Base-by-base conservation (phyloP, 1,140 invertebrate genomes). In the Platorchestia sp. region DNA sequence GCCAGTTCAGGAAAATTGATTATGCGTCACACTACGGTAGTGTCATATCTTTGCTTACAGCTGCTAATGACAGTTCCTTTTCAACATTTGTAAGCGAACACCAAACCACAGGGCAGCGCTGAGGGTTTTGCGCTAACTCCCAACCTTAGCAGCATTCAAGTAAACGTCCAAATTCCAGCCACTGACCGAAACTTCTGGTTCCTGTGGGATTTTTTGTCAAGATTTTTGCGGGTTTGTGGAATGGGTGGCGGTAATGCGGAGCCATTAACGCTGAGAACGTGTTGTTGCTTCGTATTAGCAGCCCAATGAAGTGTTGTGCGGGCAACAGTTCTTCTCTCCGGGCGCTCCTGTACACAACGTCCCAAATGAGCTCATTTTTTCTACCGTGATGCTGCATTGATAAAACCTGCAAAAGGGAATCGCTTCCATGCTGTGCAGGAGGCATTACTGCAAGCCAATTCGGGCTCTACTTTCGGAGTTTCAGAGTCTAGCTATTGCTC, bases 181-280 rank as follows among this genome's bases (percentile, higher is more conserved):
- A 41, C 41, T 10, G 87, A 42, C 44, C 3, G 41, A 43, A 90
- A 90, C 41, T 90, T 90, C 44, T 90, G 87, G 41, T 14, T 41
- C 41, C 44, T 3, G 19, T 14, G 87, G 87, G 87, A 90, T 42
- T 7, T 90, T 90, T 90, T 90, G 87, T 44, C 6, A 0, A 14
- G 41, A 90, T 90, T 90, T 90, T 90, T 90, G 10, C 41, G 87
- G 22, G 87, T 90, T 90, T 90, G 87, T 44, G 41, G 87, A 90
- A 90, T 90, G 87, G 87, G 19, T 90, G 87, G 87, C 87, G 22
- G 87, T 90, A 90, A 90, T 90, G 87, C 41, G 87, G 41, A 90
- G 87, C 87, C 87, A 90, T 90, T 90, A 90, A 45, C 19, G 87
- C 87, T 90, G 87, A 42, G 87, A 90, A 90, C 87, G 87, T 90